Evolutionary conservation across 1,140 invertebrate genomes (phyloP), one percentile per base, ranked within the genome.

Genomic region (Zaprionus africanus): DNA sequence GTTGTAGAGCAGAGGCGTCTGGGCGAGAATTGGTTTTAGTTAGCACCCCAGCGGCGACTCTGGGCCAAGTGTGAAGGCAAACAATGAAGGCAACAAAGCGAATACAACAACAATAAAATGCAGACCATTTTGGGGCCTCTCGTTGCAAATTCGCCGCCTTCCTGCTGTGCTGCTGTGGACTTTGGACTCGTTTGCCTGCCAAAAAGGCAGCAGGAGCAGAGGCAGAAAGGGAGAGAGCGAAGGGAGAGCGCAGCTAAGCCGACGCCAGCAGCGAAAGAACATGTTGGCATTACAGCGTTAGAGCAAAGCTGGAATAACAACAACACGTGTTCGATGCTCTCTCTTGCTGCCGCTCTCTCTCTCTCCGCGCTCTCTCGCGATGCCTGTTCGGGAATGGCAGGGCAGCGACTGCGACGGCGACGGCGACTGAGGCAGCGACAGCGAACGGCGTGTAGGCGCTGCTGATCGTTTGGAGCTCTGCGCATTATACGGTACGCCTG

Each of bases 171-270:
- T 17, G 41, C 41, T n/a, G 24, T 79, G 82, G 79, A 86, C 82
- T 86, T 86, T 86, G 83, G 15, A 82, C 82, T 49, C 61, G 68
- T 54, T 86, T 87, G 74, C 67, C 49, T 88, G 80, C 76, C 82
- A 78, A 88, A 87, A 83, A 78, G 61, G 51, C 57, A 34, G n/a
- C 46, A 56, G 22, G 31, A n/a, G 9, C 28, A 4, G 9, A 3
- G n/a, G 5, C 17, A 9, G 62, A n/a, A 22, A n/a, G 13, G 38
- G 19, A n/a, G 41, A 22, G 67, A 15, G 38, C 12, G 72, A 41
- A 61, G 49, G n/a, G 9, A 9, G 15, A 28, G 28, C 34, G 12
- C 31, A 69, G 46, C 11, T 51, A 51, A 51, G 12, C 17, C 46
- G 9, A 51, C 9, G 46, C 46, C 19, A 22, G 34, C 22, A 54